Evolutionary conservation across 2,113 vertebrate genomes (phyloP).

Genomic region (Xenotilapia leptura): DNA sequence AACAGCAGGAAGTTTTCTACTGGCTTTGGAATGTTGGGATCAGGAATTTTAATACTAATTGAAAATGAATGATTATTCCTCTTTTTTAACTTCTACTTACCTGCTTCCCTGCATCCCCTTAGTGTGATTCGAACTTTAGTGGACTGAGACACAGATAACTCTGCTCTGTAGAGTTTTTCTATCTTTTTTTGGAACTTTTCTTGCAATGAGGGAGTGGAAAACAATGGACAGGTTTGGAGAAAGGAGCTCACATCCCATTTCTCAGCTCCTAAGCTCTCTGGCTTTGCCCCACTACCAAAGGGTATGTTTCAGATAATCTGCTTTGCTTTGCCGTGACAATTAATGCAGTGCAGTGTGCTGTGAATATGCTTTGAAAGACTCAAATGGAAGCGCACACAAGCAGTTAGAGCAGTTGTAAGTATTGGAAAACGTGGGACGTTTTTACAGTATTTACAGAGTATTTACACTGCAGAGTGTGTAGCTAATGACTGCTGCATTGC

Average conservation of each 20-base stretch:
- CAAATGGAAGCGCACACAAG: neutral
- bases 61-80: neutral
- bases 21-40: neutral
- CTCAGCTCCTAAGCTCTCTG: conserved; percentile 71
- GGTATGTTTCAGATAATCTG: conserved; percentile 54
- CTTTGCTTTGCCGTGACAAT: neutral
- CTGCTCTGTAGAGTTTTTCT: neutral
- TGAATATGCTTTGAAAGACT: neutral
- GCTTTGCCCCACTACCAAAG: conserved; percentile 72
- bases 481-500: neutral
- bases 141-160: neutral
- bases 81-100: neutral
- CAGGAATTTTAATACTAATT: neutral
- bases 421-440: neutral
- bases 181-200: neutral
- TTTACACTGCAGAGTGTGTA: neutral
- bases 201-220: conserved; percentile 63
- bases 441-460: neutral
- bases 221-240: conserved; percentile 56
- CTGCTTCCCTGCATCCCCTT: neutral
- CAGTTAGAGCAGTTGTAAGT: neutral
- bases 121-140: neutral
- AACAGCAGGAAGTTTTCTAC: neutral
- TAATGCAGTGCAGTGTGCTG: neutral
- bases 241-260: conserved; percentile 60